These are phyloP conservation scores for Danionella dracula DNA, from an alignment of 2,797 vertebrate species.

Conservation along the genomic window DNA sequence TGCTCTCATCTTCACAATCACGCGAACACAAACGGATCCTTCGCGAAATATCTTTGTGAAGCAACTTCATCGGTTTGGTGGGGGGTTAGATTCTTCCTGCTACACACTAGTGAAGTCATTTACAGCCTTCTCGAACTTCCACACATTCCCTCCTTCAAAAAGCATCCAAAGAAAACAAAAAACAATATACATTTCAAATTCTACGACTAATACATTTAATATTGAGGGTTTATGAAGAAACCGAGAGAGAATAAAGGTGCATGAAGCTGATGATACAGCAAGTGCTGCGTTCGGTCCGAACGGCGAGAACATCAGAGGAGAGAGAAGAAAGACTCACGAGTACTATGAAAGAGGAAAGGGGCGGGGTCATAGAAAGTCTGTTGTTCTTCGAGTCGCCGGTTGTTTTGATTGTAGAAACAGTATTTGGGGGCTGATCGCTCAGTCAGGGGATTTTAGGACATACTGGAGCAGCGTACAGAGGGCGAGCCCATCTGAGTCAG, in stretches of 20 bases:
- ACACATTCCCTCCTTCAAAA: constrained; percentile 68
- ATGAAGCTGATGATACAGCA: constrained; percentile 90
- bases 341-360: constrained; percentile 71
- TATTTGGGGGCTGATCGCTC: constrained; percentile 32
- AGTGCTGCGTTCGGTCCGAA: constrained; percentile 85
- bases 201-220: constrained; percentile 81
- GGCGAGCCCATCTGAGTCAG: constrained; percentile 99
- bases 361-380: constrained; percentile 62
- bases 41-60: background rate
- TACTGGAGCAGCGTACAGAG: constrained; percentile 95
- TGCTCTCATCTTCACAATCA: constrained; percentile 2
- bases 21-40: constrained; percentile 12
- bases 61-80: constrained; percentile 37
- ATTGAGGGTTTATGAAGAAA: constrained; percentile 77
- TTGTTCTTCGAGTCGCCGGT: constrained; percentile 71
- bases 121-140: constrained; percentile 67
- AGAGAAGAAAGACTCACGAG: constrained; percentile 69
- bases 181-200: constrained; percentile 76
- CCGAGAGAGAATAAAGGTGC: constrained; percentile 84
- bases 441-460: constrained; percentile 79
- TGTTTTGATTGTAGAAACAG: constrained; percentile 48
- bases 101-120: constrained; percentile 66
- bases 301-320: constrained; percentile 75
- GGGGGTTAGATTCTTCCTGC: constrained; percentile 40
- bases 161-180: constrained; percentile 23